Percentiles rank a stretch among this genome's conserved stretches.
Evolutionary conservation across 2,888 invertebrate species (phyloP).

Genomic region (Dicycla oo): DNA sequence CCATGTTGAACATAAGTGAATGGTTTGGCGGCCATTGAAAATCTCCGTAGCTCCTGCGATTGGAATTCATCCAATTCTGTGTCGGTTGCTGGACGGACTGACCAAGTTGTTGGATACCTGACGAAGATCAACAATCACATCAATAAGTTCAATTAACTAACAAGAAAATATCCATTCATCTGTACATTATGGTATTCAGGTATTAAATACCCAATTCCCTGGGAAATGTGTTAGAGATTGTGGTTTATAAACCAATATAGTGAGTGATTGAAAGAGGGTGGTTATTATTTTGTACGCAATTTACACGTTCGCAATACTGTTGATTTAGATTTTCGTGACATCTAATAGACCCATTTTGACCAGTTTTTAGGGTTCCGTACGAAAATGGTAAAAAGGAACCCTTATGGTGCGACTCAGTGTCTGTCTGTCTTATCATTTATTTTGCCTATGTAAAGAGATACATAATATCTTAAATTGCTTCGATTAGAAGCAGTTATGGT

Average conservation of each 20-base stretch:
- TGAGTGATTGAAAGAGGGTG: too few relatives aligned
- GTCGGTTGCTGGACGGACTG: slow-evolving; percentile 94
- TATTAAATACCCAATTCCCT: too few relatives aligned
- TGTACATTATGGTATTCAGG: not conserved
- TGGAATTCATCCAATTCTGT: slow-evolving; percentile 95
- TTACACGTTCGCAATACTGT: too few relatives aligned
- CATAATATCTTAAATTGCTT: too few relatives aligned
- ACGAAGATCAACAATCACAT: slow-evolving; percentile 16
- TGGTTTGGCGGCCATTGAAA: slow-evolving; percentile 96
- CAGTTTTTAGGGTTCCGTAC: too few relatives aligned
- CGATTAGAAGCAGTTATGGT: too few relatives aligned
- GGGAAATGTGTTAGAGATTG: not conserved
- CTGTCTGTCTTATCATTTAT: too few relatives aligned
- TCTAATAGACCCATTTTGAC: too few relatives aligned
- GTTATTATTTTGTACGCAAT: not conserved
- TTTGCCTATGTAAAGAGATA: too few relatives aligned
- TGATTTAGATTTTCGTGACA: too few relatives aligned
- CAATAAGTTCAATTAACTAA: not conserved
- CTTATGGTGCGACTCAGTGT: too few relatives aligned
- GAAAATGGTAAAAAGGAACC: too few relatives aligned
- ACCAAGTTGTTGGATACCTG: slow-evolving; percentile 95
- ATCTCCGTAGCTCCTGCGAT: slow-evolving; percentile 95
- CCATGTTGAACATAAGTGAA: slow-evolving; percentile 97
- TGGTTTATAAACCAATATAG: not conserved
- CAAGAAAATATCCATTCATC: not conserved